Base-by-base conservation (phyloP, 23 tunicate species). In the Trididemnum clinides region DNA sequence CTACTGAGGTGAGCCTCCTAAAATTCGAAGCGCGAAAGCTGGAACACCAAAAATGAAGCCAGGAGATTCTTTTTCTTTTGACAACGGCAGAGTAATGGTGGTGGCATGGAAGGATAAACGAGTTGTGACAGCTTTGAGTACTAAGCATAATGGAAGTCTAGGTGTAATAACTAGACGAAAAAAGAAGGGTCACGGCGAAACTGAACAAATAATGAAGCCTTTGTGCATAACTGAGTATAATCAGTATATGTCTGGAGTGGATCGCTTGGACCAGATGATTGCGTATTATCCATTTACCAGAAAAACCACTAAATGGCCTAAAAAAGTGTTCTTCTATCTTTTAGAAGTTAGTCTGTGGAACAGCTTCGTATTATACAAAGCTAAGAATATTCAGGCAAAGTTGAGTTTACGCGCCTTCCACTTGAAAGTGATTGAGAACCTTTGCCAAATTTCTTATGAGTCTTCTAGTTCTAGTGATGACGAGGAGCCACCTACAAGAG, bases 211-310 rank as follows among this genome's bases (percentile, higher is more conserved):
- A n/a, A n/a, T 12, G 75, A 80, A 80, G 30, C 84, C 76, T 19
- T 6, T 20, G n/a, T 50, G 66, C 23, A 57, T 80, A 59, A 50
- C 28, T 26, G 84, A 80, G 27, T 59, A 80, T 35, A 80, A 80
- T 31, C 37, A 80, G 84, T 33, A 80, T 10, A 80, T 80, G 84
- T 59, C 84, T 23, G 84, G 76, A 36, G 64, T 57, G 3, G 84
- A 59, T 30, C 69, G 37, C 66, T 10, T 80, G 34, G 84, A 80
- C 29, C 84, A 80, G 76, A 49, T 51, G 69, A 80, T 80, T 23
- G 33, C 84, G 23, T 80, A 80, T 35, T 59, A 80, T 58, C n/a
- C 84, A 28, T 49, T 20, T n/a, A 80, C 84, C 27, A 36, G 84
- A n/a, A 80, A 80, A 29, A 22, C 38, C 38, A 69, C 21, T 6